These are phyloP conservation scores for Pterocles orientalis DNA, from an alignment of 2,113 vertebrate species.

Conservation along the genomic window DNA sequence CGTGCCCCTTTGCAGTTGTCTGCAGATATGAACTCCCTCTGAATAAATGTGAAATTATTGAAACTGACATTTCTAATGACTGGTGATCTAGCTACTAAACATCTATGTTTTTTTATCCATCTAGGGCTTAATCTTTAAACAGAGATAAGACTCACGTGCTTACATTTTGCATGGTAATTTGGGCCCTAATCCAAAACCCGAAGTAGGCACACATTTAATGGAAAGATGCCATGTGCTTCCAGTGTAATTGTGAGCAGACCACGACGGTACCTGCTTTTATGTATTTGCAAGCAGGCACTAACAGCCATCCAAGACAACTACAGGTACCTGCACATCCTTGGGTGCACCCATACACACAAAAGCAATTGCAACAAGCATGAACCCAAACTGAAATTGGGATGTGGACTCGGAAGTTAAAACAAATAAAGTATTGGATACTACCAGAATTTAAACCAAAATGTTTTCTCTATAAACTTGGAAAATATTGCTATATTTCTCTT, in stretches of 20 bases:
- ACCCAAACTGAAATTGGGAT: background rate
- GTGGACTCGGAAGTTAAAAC: background rate
- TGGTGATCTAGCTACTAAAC: background rate
- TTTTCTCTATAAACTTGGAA: background rate
- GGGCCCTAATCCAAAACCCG: background rate
- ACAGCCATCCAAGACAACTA: background rate
- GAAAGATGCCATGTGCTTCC: background rate
- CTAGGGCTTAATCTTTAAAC: background rate
- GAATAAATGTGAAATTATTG: background rate
- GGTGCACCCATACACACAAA: background rate
- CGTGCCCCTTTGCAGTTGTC: background rate
- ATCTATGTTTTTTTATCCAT: background rate
- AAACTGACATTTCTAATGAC: slow-evolving; percentile 24
- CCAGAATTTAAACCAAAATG: background rate
- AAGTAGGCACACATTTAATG: background rate
- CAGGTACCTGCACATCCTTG: background rate
- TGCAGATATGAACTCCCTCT: background rate
- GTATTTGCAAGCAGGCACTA: background rate
- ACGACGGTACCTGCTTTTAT: background rate
- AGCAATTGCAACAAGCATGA: background rate
- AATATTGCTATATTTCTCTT: background rate
- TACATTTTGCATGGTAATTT: background rate
- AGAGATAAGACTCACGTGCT: fast-evolving
- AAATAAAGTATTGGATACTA: background rate
- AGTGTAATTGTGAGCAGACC: background rate